phyloP scores from a whole-genome alignment of 2,888 invertebrate species.

The Agrilus cyanescens region DNA sequence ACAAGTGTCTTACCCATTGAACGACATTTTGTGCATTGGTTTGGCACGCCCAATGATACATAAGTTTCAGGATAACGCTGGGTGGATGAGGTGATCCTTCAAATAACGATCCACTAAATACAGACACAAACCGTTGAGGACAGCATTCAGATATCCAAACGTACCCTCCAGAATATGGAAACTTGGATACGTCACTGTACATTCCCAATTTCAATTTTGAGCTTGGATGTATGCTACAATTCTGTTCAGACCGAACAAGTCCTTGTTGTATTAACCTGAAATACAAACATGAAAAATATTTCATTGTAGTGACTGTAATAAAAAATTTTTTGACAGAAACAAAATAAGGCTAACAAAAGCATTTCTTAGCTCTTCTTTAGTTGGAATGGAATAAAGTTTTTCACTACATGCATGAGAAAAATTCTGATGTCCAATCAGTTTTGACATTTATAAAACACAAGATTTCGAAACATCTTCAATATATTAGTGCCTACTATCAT shows the following conservation, averaged over 20 bases:
- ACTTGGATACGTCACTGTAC: conserved; percentile 75
- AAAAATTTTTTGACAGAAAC: background rate
- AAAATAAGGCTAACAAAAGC: background rate
- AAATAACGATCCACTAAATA: conserved; percentile 77
- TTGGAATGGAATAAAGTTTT: too few relatives aligned
- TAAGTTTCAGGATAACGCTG: conserved; percentile 65
- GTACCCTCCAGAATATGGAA: conserved; percentile 80
- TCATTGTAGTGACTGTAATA: background rate
- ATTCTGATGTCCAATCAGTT: too few relatives aligned
- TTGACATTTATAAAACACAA: too few relatives aligned
- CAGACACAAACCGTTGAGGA: conserved; percentile 72
- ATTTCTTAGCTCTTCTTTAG: too few relatives aligned
- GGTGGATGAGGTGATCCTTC: conserved; percentile 79
- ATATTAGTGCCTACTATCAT: too few relatives aligned
- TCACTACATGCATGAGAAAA: too few relatives aligned
- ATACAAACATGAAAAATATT: conserved; percentile 5
- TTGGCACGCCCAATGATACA: conserved; percentile 88
- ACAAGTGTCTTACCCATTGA: conserved; percentile 60
- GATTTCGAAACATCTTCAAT: too few relatives aligned
- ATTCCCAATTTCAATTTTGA: conserved; percentile 69
- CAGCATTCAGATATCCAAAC: conserved; percentile 88
- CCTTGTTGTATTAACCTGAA: conserved; percentile 66
- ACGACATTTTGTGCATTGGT: conserved; percentile 81
- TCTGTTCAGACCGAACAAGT: conserved; percentile 66
- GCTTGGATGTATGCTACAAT: conserved; percentile 55